Evolutionary conservation across 2,113 vertebrate species (phyloP), one percentile per base, ranked within the genome.

Genomic region (Girardinichthys multiradiatus): DNA sequence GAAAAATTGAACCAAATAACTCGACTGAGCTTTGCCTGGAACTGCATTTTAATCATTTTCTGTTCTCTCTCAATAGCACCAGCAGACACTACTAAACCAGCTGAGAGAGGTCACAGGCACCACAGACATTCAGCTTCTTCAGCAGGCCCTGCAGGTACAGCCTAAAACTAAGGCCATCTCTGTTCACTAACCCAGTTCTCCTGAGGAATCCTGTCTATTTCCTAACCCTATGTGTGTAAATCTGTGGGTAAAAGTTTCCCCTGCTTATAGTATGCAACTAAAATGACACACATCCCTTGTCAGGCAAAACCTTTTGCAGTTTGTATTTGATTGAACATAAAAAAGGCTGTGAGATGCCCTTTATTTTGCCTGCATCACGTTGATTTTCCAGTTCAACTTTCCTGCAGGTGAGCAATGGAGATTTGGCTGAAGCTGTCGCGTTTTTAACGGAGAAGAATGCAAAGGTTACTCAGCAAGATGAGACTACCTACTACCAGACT

Each of bases 81-180:
- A 98, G 82, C 97, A 99, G 91, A 99, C 97, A 0, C 95, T 99
- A 94, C 91, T 99, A 91, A 99, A 99, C 94, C 98, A 99, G 86
- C 91, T 99, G 85, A 95, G 95, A 86, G 98, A 99, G 92, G 96
- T 99, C 81, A 99, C 98, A 0, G 98, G 98, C 77, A 98, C 97
- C 88, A 99, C 96, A 91, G 98, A 99, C 64, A 85, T 96, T 75
- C 96, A 98, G 91, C 95, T 99, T 72, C 94, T 99, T 21, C 97
- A 99, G 71, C 96, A 99, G 90, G 98, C 98, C 35, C 92, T 99
- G 80, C 98, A 99, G 97, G 98, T 99, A 93, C 81, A 54, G 8
- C 33, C 0, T 17, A 26, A 68, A 3, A 17, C 48, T n/a, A 19
- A 29, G n/a, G 19, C 37, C 11, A 10, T 24, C 17, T 59, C 15